phyloP scores from a whole-genome alignment of 1,140 invertebrate genomes.

The Drosophila kepulauana region DNA sequence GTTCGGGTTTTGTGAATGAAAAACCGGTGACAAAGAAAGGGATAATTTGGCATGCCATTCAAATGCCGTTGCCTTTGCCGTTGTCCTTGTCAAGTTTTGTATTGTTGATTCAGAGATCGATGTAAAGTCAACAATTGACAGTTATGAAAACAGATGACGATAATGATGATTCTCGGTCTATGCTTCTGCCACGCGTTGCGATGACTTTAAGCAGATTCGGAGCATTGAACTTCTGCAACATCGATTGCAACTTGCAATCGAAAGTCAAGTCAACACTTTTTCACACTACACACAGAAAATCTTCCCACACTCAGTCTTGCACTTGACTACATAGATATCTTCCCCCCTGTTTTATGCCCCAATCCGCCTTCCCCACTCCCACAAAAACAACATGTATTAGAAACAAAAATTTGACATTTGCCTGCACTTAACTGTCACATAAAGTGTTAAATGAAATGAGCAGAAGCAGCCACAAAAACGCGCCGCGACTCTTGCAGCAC shows the following conservation, averaged over 20 bases:
- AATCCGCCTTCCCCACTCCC: conserved; percentile 2
- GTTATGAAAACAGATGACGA: conserved; percentile 80
- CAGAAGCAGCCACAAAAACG: conserved; percentile 65
- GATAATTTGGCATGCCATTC: conserved; percentile 50
- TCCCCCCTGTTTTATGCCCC: conserved; percentile 6
- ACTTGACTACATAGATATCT: conserved; percentile 56
- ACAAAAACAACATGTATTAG: conserved; percentile 45
- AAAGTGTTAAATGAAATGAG: conserved; percentile 83
- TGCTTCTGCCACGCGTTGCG: conserved; percentile 16
- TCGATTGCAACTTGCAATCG: neutral
- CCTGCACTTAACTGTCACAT: conserved; percentile 79
- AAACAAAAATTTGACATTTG: conserved; percentile 79
- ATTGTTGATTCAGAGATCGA: conserved; percentile 58
- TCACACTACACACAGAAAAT: conserved; percentile 43
- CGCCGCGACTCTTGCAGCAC: conserved; percentile 66
- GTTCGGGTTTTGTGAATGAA: conserved; percentile 30
- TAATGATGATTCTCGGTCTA: conserved; percentile 45
- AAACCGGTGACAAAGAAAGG: conserved; percentile 21
- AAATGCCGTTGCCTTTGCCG: conserved; percentile 13
- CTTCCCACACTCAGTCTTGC: conserved; percentile 66
- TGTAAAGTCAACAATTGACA: conserved; percentile 80
- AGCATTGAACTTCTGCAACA: conserved; percentile 27
- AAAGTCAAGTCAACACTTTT: conserved; percentile 42
- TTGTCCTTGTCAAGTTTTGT: conserved; percentile 35
- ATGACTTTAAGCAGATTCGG: neutral